phyloP scores from a whole-genome alignment of 2,888 invertebrate species.

The Dimorphilus gyrociliatus region DNA sequence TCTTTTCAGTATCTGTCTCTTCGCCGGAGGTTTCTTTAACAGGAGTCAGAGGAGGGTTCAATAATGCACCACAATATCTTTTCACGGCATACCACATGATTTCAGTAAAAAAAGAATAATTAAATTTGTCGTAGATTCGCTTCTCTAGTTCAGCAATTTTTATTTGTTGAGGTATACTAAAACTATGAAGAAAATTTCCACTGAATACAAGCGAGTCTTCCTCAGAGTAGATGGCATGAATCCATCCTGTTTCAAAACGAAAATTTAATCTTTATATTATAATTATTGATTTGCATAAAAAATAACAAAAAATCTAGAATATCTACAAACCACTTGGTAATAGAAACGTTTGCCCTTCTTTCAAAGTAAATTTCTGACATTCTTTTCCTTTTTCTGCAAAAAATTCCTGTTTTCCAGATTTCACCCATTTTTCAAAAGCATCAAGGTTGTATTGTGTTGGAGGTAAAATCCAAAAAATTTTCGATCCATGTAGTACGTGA shows the following conservation, averaged over 20 bases:
- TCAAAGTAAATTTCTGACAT: conserved; percentile 61
- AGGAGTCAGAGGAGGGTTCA: no score
- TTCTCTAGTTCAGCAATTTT: conserved; percentile 91
- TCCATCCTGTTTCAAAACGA: conserved; percentile 52
- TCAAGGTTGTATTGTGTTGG: conserved; percentile 84
- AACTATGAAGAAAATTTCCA: conserved; percentile 89
- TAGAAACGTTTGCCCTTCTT: conserved; percentile 82
- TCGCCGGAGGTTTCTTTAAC: no score
- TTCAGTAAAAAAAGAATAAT: conserved; percentile 94
- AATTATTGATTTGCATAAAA: no score
- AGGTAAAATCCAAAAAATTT: conserved; percentile 54
- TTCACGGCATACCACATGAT: conserved; percentile 95
- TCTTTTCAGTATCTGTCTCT: no score
- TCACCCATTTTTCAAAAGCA: conserved; percentile 73
- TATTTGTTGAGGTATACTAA: conserved; percentile 84
- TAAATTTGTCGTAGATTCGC: conserved; percentile 82
- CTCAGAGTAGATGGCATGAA: conserved; percentile 93
- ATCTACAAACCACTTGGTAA: conserved; percentile 77
- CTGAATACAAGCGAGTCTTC: conserved; percentile 91
- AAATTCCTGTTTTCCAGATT: conserved; percentile 76
- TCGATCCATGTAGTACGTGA: conserved; percentile 70
- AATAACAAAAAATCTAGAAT: no score
- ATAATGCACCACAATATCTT: no score
- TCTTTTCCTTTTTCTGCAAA: conserved; percentile 89
- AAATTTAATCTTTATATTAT: no score